Evolutionary conservation across 1,140 invertebrate species (phyloP).

Genomic region (Procambarus clarkii): DNA sequence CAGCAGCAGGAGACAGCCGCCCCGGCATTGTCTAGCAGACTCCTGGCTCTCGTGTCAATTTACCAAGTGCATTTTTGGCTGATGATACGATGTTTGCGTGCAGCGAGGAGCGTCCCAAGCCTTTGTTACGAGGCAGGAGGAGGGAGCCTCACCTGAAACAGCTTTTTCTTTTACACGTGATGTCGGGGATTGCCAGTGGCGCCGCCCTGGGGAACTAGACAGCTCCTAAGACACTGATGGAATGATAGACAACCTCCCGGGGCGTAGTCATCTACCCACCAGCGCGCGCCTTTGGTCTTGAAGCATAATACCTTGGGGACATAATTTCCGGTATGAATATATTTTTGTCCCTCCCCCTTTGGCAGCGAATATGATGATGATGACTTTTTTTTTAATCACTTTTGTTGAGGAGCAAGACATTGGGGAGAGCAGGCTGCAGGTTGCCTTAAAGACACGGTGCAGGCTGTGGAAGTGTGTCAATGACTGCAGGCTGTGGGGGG

Average conservation of each 20-base stretch:
- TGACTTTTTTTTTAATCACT: constrained; percentile 43
- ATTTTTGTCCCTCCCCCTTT: not conserved
- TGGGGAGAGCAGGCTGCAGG: too few relatives aligned
- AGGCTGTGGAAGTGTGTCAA: too few relatives aligned
- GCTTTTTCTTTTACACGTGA: too few relatives aligned
- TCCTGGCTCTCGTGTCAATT: constrained; percentile 40
- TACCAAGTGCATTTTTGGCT: constrained; percentile 56
- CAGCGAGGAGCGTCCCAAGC: not conserved
- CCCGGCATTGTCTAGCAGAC: constrained; percentile 3
- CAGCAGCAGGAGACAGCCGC: not conserved
- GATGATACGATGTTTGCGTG: constrained; percentile 16
- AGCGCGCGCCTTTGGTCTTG: not conserved
- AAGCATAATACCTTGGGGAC: constrained; percentile 1
- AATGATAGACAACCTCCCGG: not conserved
- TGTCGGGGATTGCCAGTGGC: not conserved
- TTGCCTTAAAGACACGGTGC: too few relatives aligned
- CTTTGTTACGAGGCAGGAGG: not conserved
- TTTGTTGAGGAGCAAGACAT: not conserved
- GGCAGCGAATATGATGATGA: constrained; percentile 28
- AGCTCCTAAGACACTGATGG: constrained; percentile 18
- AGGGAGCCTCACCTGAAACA: constrained; percentile 17
- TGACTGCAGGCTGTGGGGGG: too few relatives aligned
- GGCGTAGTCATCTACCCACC: not conserved
- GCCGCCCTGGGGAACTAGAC: not conserved
- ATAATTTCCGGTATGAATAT: constrained; percentile 51